Evolutionary conservation across 2,113 vertebrate species (phyloP).

Genomic region (Vulpes ferrilata): DNA sequence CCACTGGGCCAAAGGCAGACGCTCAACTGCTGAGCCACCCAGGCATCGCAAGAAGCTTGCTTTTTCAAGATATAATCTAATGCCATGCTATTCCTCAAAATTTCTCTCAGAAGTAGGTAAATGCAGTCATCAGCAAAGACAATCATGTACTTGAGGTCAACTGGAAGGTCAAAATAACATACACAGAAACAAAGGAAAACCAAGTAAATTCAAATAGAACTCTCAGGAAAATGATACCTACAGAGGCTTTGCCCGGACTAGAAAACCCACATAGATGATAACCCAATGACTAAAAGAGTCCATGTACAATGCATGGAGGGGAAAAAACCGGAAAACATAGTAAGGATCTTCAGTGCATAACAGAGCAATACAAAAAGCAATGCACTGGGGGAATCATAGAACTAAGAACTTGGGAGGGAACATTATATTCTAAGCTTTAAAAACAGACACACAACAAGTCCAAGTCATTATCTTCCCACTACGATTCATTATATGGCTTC

Average conservation of each 20-base stretch:
- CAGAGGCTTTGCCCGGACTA: not conserved
- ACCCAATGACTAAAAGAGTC: not conserved
- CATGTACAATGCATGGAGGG: not conserved
- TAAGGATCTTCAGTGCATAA: not conserved
- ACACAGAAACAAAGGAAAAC: not conserved
- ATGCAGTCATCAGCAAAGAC: not conserved
- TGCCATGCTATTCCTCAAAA: not conserved
- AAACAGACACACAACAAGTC: not conserved
- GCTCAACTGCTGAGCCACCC: too few species aligned
- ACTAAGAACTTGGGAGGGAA: not conserved
- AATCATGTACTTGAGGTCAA: not conserved
- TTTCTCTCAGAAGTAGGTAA: not conserved
- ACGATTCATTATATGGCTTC: not conserved
- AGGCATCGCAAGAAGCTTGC: not conserved
- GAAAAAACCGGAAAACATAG: not conserved
- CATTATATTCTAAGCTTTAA: not conserved
- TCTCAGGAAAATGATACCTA: not conserved
- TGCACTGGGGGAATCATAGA: not conserved
- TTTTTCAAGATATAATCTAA: conserved; percentile 5
- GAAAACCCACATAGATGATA: not conserved
- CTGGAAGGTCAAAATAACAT: not conserved
- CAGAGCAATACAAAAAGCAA: not conserved
- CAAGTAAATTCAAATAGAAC: not conserved
- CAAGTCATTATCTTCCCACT: not conserved
- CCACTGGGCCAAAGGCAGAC: too few species aligned